Evolutionary conservation across 2,888 invertebrate genomes (phyloP), one percentile per base, ranked within the genome.

Genomic region (Tanaodytes sp.): DNA sequence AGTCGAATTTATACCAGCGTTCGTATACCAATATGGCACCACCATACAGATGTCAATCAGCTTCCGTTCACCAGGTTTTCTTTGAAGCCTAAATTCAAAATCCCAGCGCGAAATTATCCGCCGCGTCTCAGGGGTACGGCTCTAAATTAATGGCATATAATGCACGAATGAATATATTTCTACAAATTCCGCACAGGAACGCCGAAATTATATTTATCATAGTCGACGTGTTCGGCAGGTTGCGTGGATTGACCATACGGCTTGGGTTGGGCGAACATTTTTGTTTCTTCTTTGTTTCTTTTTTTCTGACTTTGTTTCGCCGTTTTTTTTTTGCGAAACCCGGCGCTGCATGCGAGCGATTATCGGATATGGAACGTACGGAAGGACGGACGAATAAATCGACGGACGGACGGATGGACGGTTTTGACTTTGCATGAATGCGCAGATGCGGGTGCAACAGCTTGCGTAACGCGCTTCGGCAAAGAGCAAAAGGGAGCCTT

Each of bases 361-460:
- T 81, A 82, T 82, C 79, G 80, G 81, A 78, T 78, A 80, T 76
- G 76, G 72, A 76, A 79, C 76, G 78, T 74, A 73, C 73, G 66
- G 73, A 74, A 75, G 73, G 74, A 77, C 71, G 66, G 63, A 64
- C 68, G 65, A 61, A 71, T 70, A 64, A 67, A 70, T 48, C 68
- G 66, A 74, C 65, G 75, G 77, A 79, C 79, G 79, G 77, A 77
- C 76, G 66, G 77, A 77, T 74, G 77, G 77, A 76, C 75, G 76
- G 71, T 78, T 83, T 23, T 79, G 83, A 84, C 82, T 84, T 82
- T 84, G 84, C 83, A 84, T 84, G 84, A 84, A 81, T 82, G 83
- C 84, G 83, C 84, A 84, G 84, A 84, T 84, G 84, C 83, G 84
- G 83, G 82, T 83, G 84, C 84, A 84, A 84, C 84, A 84, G 84